Evolutionary conservation across 2,797 vertebrate genomes (phyloP), one percentile per base, ranked within the genome.

Genomic region (Cirrhinus molitorella): DNA sequence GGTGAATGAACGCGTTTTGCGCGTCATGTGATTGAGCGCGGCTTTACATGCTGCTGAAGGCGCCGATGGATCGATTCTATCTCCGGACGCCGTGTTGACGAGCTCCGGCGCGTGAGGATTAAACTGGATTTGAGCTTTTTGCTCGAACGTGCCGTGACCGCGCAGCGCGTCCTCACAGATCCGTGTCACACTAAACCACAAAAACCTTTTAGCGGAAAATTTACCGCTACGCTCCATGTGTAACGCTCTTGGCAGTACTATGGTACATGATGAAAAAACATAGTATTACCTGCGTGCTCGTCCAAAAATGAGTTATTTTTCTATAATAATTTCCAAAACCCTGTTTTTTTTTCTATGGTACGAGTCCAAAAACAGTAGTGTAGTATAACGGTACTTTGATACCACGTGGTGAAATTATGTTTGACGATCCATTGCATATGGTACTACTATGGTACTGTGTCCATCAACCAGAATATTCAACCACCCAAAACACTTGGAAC

Each of bases 91-190:
- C 34, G 23, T n/a, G 31, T 19, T 9, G 16, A 49, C 19, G 49
- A 28, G 49, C 31, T 23, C n/a, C n/a, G 40, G 31, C 73, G 75
- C 75, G n/a, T n/a, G 19, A 21, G 81, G 71, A 53, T 83, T 83
- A 43, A 83, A 55, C 61, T 17, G 72, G 71, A 55, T 74, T 82
- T 51, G 23, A n/a, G 25, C 19, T 31, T 43, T 31, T 57, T 10
- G 25, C 55, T 28, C n/a, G 12, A 51, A 68, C 47, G 49, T 68
- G 25, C 28, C 47, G 49, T 68, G 47, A 80, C 31, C 25, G 70
- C 57, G 57, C 31, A 49, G 25, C 28, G 59, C 59, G 57, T 74
- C 31, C 78, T 40, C 47, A 17, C 47, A 45, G 34, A 55, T 21
- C 45, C 34, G 34, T 45, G 47, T 47, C 49, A 55, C 34, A 17